phyloP scores from a whole-genome alignment of 2,113 vertebrate species.

The Gobiocypris rarus region DNA sequence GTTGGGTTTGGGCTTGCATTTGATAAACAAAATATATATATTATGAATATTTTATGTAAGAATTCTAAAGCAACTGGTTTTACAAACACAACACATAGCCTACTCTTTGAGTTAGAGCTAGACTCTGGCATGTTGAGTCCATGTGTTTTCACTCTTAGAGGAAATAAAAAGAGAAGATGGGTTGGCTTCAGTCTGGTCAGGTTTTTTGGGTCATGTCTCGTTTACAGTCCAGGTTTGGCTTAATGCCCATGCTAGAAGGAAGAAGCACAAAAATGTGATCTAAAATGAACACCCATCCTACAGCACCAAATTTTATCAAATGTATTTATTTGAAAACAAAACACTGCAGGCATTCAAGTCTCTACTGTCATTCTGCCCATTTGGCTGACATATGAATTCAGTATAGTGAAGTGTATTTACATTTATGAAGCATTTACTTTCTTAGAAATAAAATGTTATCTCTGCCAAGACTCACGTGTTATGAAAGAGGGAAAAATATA shows the following conservation, averaged over 20 bases:
- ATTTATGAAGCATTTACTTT: neutral
- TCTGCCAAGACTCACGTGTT: neutral
- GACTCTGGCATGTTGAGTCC: neutral
- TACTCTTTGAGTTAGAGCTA: neutral
- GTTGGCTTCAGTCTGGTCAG: neutral
- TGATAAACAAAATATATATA: too few species aligned
- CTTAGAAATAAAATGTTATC: neutral
- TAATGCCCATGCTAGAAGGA: neutral
- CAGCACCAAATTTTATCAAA: neutral
- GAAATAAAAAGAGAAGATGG: neutral
- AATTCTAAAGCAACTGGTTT: neutral
- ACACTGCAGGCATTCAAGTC: neutral
- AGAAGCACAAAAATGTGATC: neutral
- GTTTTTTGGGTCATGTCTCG: neutral
- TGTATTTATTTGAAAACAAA: neutral
- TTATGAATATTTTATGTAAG: neutral
- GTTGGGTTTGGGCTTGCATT: neutral
- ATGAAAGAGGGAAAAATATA: neutral
- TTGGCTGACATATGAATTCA: neutral
- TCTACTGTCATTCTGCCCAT: neutral
- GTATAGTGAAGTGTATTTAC: neutral
- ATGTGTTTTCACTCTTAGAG: neutral
- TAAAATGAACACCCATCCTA: neutral
- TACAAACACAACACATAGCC: neutral
- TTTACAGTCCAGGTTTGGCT: neutral